Evolutionary conservation across 2,888 invertebrate genomes (phyloP).

Genomic region (Tinea pellionella): DNA sequence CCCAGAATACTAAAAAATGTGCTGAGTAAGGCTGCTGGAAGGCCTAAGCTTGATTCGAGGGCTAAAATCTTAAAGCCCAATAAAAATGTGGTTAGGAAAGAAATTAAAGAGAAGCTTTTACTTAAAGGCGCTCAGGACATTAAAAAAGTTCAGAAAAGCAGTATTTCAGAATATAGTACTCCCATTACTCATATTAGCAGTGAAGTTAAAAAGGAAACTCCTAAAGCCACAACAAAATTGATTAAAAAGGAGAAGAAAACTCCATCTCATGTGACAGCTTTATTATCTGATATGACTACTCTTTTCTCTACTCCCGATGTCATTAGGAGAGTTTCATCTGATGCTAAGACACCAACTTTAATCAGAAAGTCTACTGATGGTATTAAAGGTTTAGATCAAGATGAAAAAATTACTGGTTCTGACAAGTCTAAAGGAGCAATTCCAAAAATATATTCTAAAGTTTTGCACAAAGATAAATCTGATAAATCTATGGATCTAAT

Average conservation of each 20-base stretch:
- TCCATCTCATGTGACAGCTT: constrained; percentile 68
- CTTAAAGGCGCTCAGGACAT: constrained; percentile 31
- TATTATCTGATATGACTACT: constrained; percentile 73
- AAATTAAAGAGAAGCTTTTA: constrained; percentile 45
- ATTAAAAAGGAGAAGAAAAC: constrained; percentile 68
- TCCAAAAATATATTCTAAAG: constrained; percentile 34
- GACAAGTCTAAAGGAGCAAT: constrained; percentile 22
- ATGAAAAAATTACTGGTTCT: neutral
- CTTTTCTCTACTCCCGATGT: constrained; percentile 84
- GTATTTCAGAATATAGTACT: constrained; percentile 14
- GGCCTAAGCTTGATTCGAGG: constrained; percentile 39
- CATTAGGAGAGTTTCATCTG: constrained; percentile 74
- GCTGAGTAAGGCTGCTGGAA: constrained; percentile 27
- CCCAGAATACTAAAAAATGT: constrained; percentile 48
- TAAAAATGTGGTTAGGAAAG: constrained; percentile 39
- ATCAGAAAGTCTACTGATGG: constrained; percentile 24
- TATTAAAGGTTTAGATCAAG: constrained; percentile 23
- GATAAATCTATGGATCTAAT: constrained; percentile 51
- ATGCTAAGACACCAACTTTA: constrained; percentile 55
- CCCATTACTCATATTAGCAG: constrained; percentile 26
- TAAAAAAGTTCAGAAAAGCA: constrained; percentile 26
- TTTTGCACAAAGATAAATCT: constrained; percentile 30
- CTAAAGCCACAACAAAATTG: constrained; percentile 50
- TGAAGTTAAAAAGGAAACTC: constrained; percentile 36
- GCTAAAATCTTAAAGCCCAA: constrained; percentile 25